phyloP scores from a whole-genome alignment of 2,888 invertebrate species.

The Caenorhabditis auriculariae region DNA sequence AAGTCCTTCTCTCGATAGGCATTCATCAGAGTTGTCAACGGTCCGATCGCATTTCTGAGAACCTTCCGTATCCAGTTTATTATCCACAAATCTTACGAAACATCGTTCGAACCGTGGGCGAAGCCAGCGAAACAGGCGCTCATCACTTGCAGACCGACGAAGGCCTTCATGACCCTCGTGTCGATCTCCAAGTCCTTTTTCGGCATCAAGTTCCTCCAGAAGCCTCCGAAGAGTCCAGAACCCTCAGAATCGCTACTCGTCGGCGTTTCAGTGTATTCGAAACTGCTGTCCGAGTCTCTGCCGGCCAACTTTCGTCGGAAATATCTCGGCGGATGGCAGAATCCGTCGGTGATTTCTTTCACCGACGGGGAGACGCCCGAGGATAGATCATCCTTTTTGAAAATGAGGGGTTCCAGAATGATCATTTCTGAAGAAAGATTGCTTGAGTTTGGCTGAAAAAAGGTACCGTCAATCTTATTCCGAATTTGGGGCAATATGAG shows the following conservation, averaged over 20 bases:
- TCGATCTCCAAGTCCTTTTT: constrained; percentile 19
- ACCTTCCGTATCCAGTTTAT: not conserved
- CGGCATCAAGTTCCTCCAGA: not conserved
- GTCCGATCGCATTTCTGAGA: constrained; percentile 88
- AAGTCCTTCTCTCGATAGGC: constrained; percentile 79
- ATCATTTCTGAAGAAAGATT: too few relatives aligned
- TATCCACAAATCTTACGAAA: constrained; percentile 72
- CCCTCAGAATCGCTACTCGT: constrained; percentile 9
- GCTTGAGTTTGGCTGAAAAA: too few relatives aligned
- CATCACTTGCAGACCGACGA: constrained; percentile 90
- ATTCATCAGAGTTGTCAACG: constrained; percentile 87
- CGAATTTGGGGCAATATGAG: constrained; percentile 31
- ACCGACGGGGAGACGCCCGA: too few relatives aligned
- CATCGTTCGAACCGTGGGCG: constrained; percentile 96
- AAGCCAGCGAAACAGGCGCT: constrained; percentile 96
- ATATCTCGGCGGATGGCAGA: too few relatives aligned
- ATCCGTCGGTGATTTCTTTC: too few relatives aligned
- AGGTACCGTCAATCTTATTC: constrained; percentile 36
- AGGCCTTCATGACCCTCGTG: constrained; percentile 67
- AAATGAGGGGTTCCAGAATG: too few relatives aligned
- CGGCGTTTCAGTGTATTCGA: not conserved
- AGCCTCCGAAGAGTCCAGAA: not conserved
- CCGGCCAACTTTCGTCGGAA: too few relatives aligned
- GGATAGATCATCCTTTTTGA: too few relatives aligned
- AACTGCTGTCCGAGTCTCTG: not conserved